phyloP scores from a whole-genome alignment of 1,140 invertebrate species.

The Chlorops oryzae region DNA sequence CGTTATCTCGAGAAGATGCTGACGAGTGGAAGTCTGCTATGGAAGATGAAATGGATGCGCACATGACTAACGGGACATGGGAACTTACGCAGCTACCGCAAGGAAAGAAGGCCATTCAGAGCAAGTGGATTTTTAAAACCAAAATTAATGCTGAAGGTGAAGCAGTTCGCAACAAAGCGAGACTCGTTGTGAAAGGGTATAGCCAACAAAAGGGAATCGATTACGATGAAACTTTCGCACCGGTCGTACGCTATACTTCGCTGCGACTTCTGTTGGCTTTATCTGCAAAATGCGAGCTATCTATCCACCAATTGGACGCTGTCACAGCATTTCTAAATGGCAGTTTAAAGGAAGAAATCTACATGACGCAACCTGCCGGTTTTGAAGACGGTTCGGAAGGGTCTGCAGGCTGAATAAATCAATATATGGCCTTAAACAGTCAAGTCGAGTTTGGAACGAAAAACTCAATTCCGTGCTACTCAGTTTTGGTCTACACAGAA shows the following conservation, averaged over 20 bases:
- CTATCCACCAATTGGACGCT: constrained; percentile 26
- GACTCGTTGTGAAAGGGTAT: constrained; percentile 23
- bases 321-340: constrained; percentile 37
- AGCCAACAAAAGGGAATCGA: constrained; percentile 6
- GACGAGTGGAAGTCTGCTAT: background rate
- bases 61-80: background rate
- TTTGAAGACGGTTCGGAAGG: constrained; percentile 11
- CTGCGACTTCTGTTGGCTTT: constrained; percentile 21
- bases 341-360: constrained; percentile 43
- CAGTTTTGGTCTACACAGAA: constrained; percentile 14
- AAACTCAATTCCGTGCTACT: constrained; percentile 19
- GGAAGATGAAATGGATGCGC: constrained; percentile 2
- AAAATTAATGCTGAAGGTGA: no score
- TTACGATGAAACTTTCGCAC: constrained; percentile 10
- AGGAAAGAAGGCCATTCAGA: no score
- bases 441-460: constrained; percentile 26
- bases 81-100: no score
- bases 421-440: constrained; percentile 32
- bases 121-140: no score
- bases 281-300: constrained; percentile 16
- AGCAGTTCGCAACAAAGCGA: constrained; percentile 29
- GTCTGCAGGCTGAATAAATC: constrained; percentile 25
- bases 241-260: constrained; percentile 5
- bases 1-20: background rate
- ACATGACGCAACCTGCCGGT: constrained; percentile 40